Evolutionary conservation across 2,797 vertebrate species (phyloP).

Genomic region (Xenops minutus): DNA sequence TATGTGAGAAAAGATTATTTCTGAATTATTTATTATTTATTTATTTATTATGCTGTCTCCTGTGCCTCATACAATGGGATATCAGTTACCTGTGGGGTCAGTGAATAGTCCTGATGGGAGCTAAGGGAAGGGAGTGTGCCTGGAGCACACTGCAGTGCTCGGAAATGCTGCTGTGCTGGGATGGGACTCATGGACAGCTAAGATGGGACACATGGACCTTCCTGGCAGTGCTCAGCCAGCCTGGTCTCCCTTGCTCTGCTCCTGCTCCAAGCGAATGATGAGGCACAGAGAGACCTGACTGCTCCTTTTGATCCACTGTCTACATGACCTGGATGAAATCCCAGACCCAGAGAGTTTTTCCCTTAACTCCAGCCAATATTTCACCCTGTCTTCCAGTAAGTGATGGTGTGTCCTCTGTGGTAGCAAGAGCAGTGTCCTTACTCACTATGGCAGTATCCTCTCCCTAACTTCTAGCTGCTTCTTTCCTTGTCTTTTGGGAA

Average conservation of each 20-base stretch:
- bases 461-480: background rate
- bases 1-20: conserved; percentile 62
- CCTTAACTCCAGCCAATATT: conserved; percentile 9
- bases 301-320: background rate
- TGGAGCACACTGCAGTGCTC: background rate
- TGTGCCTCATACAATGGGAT: background rate
- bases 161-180: background rate
- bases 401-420: background rate
- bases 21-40: conserved; percentile 57
- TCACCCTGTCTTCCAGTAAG: conserved; percentile 37
- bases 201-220: background rate
- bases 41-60: background rate
- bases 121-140: background rate
- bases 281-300: background rate
- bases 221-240: background rate
- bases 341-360: conserved; percentile 5
- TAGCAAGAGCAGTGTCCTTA: background rate
- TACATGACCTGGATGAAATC: conserved; percentile 36
- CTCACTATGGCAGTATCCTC: background rate
- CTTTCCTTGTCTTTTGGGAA: background rate
- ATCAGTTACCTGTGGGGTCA: conserved; percentile 45
- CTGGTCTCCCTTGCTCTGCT: background rate
- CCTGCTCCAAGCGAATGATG: conserved; percentile 16
- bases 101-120: background rate
- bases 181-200: background rate